Percentiles rank a stretch among this genome's conserved stretches.
phyloP scores from a whole-genome alignment of 2,797 vertebrate species.

The Scolopax bukidnonensis region DNA sequence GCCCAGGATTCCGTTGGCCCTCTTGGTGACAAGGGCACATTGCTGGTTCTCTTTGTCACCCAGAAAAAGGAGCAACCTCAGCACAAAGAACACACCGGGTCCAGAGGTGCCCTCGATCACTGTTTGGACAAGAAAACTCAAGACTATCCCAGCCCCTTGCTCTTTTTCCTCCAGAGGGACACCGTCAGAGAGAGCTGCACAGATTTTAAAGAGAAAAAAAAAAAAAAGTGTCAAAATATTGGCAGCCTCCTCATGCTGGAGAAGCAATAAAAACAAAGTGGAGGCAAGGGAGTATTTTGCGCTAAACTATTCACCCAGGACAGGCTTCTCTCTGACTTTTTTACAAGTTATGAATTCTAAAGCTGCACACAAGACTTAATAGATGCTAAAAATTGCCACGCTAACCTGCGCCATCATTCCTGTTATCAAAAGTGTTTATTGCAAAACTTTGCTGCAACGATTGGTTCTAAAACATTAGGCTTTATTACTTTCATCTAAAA shows the following conservation, averaged over 20 bases:
- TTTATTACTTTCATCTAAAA: background rate
- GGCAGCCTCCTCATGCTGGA: conserved; percentile 13
- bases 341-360: conserved; percentile 37
- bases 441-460: conserved; percentile 1
- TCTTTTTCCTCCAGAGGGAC: conserved; percentile 37
- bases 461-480: background rate
- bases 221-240: conserved; percentile 45
- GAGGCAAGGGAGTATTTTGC: conserved; percentile 36
- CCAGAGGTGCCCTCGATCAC: rapidly evolving
- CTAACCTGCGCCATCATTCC: background rate
- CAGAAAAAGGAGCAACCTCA: background rate
- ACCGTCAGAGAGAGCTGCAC: background rate
- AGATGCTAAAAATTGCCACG: conserved; percentile 10
- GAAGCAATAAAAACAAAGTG: conserved; percentile 54
- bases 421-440: background rate
- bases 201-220: background rate
- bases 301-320: conserved; percentile 35
- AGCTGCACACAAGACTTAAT: background rate
- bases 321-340: conserved; percentile 32
- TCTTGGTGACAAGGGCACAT: no score
- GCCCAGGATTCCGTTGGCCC: no score
- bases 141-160: conserved; percentile 10
- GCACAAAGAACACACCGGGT: background rate
- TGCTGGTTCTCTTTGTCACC: background rate
- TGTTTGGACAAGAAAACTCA: conserved; percentile 25